These are phyloP conservation scores for Myrmecobius fasciatus DNA, from an alignment of 2,113 vertebrate genomes.

Conservation along the genomic window DNA sequence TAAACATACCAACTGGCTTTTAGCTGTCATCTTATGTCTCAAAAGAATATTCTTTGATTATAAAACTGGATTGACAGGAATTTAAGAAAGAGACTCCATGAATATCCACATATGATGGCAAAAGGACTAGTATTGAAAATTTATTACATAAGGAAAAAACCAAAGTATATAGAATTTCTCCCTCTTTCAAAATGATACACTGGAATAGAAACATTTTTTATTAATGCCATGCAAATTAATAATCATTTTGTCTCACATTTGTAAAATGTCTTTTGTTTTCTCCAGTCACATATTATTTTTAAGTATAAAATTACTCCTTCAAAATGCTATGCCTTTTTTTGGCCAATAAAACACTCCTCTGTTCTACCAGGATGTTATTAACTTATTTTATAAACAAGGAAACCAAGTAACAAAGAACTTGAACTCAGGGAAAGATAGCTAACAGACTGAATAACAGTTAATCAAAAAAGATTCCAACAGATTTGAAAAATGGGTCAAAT, in stretches of 20 bases:
- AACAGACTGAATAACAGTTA: background rate
- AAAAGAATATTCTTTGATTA: conserved; percentile 75
- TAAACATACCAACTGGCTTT: conserved; percentile 71
- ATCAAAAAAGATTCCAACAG: background rate
- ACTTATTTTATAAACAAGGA: conserved; percentile 12
- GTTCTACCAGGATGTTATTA: conserved; percentile 37
- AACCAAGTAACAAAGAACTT: conserved; percentile 38
- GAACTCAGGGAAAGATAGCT: conserved; percentile 23
- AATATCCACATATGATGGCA: conserved; percentile 45
- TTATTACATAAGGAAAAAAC: conserved; percentile 44
- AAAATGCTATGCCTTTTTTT: conserved; percentile 40
- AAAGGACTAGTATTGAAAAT: conserved; percentile 57
- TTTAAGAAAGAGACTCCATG: conserved; percentile 38
- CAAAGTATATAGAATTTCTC: conserved; percentile 38
- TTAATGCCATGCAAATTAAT: background rate
- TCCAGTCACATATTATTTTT: background rate
- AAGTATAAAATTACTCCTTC: conserved; percentile 35
- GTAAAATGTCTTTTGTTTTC: background rate
- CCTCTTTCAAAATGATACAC: conserved; percentile 20
- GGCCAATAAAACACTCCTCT: conserved; percentile 40
- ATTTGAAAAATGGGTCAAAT: background rate
- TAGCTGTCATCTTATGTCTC: conserved; percentile 67
- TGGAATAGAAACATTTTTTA: conserved; percentile 29
- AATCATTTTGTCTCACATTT: background rate
- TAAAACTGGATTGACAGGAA: conserved; percentile 66